A percentile compares a stretch with the other conserved stretches of the same genome.
phyloP scores from a whole-genome alignment of 2,113 vertebrate species.

The Enhydra lutris region DNA sequence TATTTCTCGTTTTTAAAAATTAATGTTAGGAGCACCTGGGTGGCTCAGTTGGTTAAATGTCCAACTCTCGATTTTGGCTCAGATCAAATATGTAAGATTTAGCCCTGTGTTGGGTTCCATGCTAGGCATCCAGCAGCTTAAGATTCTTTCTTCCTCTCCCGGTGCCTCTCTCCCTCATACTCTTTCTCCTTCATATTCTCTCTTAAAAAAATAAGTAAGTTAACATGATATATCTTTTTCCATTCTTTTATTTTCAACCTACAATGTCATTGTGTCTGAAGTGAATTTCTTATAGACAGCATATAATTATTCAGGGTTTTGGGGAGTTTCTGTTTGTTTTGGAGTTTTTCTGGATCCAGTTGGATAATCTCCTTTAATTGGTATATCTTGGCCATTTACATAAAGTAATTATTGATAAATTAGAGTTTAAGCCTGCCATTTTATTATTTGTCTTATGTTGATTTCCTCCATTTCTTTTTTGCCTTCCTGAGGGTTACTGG shows the following conservation, averaged over 20 bases:
- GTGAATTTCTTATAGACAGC: not conserved
- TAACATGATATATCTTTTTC: not conserved
- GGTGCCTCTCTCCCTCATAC: not conserved
- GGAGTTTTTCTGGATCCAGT: not conserved
- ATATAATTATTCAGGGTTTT: not conserved
- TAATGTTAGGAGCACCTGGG: not conserved
- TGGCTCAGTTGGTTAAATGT: not conserved
- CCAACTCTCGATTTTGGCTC: not conserved
- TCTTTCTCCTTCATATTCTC: not conserved
- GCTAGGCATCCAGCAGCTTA: not conserved
- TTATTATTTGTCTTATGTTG: not conserved
- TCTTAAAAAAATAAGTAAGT: not conserved
- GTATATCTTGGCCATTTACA: not conserved
- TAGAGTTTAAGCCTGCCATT: not conserved
- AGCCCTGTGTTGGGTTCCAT: not conserved
- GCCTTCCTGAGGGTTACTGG: not conserved
- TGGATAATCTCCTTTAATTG: not conserved
- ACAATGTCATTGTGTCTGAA: not conserved
- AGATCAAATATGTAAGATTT: not conserved
- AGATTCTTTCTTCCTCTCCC: not conserved
- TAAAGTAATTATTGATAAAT: not conserved
- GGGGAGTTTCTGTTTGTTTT: not conserved
- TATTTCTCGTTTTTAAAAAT: not conserved
- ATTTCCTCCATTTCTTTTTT: not conserved
- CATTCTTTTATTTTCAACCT: not conserved